Base-by-base conservation (phyloP, 2,888 invertebrate genomes). In the Leptinotarsa rubiginosa region DNA sequence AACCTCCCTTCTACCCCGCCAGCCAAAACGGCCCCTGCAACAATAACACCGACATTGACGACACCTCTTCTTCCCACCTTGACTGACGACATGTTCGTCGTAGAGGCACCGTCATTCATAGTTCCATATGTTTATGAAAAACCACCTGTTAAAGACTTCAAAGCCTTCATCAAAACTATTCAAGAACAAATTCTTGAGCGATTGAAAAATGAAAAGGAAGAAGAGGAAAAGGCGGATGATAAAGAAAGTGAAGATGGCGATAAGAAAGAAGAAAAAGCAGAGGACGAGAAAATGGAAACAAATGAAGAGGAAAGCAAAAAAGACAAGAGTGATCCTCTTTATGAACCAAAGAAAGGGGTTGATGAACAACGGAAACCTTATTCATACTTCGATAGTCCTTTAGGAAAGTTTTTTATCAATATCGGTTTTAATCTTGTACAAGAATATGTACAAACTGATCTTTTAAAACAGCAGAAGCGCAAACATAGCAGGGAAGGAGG, bases 81-180 rank as follows among this genome's bases (percentile, higher is more conserved):
- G 31, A 96, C 96, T 22, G 96, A 97, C 86, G 96, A 97, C 83
- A 96, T 96, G 94, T 96, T 94, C 86, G 96, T 97, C 15, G 94
- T 97, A 13, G 96, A 97, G 87, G 96, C 96, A 47, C 96, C 97
- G 7, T 96, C 96, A 25, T 96, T 97, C 85, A 96, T 97, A 85
- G 96, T 97, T 81, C 97, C 97, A 65, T 97, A 97, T 86, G 95
- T 97, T 25, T 96, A 96, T 87, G 96, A 97, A 86, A 96, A 96
- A 86, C 95, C 96, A 13, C 95, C 96, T 1, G 87, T 93, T 5
- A 93, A 93, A 83, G 93, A 94, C 73, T 91, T 96, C 77, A 93
- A 92, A 85, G 92, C 94, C 79, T 93, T 93, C 85, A 91, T 95
- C 47, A 90, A 89, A 73, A 91, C 91, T 81, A 89, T 91, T 20